Conservation (phyloP, 2,888 invertebrate genomes). For the Eupithecia subfuscata region DNA sequence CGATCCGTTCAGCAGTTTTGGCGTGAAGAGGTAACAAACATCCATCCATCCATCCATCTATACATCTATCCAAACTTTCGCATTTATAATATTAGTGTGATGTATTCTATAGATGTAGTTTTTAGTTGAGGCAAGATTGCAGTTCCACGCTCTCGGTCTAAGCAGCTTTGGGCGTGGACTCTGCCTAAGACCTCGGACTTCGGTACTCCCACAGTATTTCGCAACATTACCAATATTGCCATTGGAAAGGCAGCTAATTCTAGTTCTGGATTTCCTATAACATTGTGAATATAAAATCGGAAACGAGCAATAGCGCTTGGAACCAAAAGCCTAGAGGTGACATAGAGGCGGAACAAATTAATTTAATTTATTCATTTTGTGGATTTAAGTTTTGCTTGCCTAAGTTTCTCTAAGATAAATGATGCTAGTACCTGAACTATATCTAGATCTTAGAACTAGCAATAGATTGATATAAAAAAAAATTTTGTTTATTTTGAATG, state of each 20-base stretch:
- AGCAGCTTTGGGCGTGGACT: conserved; percentile 51
- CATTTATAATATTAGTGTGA: too few species aligned
- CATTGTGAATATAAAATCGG: conserved; percentile 66
- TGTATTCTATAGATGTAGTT: too few species aligned
- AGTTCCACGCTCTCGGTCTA: conserved; percentile 11
- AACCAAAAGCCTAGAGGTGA: not conserved
- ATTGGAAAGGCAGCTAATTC: conserved; percentile 70
- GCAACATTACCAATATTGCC: conserved; percentile 73
- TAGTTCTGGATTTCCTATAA: conserved; percentile 68
- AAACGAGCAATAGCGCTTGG: conserved; percentile 43
- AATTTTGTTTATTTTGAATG: too few species aligned
- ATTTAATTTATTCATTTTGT: not conserved
- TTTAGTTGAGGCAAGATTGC: not conserved
- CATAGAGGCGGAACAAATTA: not conserved
- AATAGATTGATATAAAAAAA: too few species aligned
- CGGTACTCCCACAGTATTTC: conserved; percentile 61
- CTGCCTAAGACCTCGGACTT: conserved; percentile 56
- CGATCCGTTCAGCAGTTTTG: too few species aligned
- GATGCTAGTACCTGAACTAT: not conserved
- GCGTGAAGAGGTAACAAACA: too few species aligned
- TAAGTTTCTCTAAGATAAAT: not conserved
- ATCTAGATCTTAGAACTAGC: not conserved
- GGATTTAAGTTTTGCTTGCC: not conserved
- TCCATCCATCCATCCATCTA: too few species aligned
- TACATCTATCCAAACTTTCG: too few species aligned